Evolutionary conservation across 2,113 vertebrate species (phyloP).

Genomic region (Macroglossus sobrinus): DNA sequence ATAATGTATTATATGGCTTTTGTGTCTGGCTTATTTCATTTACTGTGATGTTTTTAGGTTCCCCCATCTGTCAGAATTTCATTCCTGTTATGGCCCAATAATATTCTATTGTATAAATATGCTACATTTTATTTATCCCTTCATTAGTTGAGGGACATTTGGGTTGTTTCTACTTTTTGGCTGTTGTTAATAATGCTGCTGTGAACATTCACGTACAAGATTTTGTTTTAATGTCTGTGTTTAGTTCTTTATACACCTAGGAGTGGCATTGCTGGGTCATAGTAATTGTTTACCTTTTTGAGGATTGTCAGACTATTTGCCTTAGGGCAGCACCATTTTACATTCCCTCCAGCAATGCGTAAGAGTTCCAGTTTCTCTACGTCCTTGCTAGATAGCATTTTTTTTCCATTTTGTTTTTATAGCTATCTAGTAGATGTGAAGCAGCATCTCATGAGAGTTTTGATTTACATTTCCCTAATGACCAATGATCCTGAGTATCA

Average conservation of each 20-base stretch:
- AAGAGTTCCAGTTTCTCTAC: background rate
- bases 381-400: background rate
- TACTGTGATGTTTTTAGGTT: background rate
- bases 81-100: background rate
- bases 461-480: background rate
- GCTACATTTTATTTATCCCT: background rate
- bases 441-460: background rate
- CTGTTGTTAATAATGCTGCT: background rate
- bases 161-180: background rate
- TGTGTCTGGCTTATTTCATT: background rate
- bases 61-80: background rate
- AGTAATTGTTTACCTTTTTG: background rate
- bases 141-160: background rate
- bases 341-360: background rate
- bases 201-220: background rate
- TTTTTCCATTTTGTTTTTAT: background rate
- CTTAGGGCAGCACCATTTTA: background rate
- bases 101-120: background rate
- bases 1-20: background rate
- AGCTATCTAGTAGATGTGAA: background rate
- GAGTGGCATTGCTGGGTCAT: background rate
- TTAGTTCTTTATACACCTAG: background rate
- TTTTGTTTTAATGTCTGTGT: background rate
- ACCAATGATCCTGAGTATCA: background rate
- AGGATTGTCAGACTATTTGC: background rate